Base-by-base conservation (phyloP, 1,140 invertebrate genomes). In the Spodoptera litura region DNA sequence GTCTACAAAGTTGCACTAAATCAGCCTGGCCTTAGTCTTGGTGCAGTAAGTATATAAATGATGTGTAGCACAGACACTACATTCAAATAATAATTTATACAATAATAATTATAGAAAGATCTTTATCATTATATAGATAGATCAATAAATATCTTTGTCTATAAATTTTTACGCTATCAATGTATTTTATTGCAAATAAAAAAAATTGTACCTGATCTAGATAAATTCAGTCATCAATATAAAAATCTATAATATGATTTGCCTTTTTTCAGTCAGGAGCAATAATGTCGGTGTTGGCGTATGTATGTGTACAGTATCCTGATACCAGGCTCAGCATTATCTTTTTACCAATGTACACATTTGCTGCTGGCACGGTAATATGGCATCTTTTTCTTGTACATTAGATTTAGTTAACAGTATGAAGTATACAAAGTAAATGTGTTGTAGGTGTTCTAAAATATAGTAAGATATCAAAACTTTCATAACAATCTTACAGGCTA, bases 281-380 rank as follows among this genome's bases (percentile, higher is more conserved):
- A 61, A 98, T 99, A 79, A 97, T 99, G 96, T 97, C 96, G 11
- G 95, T 99, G 25, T 90, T 99, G 66, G 97, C 97, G 49, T 98
- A 97, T 89, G 96, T 98, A 11, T 99, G 98, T 91, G 96, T 97
- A 35, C 96, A 97, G 85, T 97, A 97, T 94, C 99, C 99, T 58
- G 97, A 99, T 81, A 97, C 97, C 25, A 95, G 96, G 91, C 94
- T 99, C n/a, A 96, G 96, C 84, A 97, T 99, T 75, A 96, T 99
- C 71, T 98, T 99, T 89, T 87, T 99, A 79, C 98, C 99, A 35
- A 96, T 97, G 91, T 95, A 98, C 61, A 97, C 96, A 20, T 99
- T 99, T 91, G 97, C 97, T 62, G 98, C 98, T 58, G 96, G 96
- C 79, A 94, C 94, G 55, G 98, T 73, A 59, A 25, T 6, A 58